Conservation (phyloP, 1,140 invertebrate species). For the Berghia stephanieae region DNA sequence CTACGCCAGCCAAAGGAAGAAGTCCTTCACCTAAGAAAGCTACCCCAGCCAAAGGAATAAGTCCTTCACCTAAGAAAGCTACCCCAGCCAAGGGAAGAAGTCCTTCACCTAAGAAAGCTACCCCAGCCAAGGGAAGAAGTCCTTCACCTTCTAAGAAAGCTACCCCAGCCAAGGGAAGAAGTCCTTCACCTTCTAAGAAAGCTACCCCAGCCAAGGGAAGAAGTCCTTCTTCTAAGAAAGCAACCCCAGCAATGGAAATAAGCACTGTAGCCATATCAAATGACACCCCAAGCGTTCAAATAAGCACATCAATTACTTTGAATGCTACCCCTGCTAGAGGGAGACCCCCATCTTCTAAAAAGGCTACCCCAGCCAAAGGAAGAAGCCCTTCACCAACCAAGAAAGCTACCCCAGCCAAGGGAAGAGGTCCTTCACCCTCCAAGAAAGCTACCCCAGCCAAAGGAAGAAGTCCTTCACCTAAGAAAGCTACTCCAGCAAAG, state of each 20-base stretch:
- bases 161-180: conserved; percentile 8
- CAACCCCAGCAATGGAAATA: neutral
- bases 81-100: neutral
- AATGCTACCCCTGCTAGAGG: neutral
- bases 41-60: conserved; percentile 31
- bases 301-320: too few species aligned
- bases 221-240: neutral
- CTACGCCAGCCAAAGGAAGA: neutral
- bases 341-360: conserved; percentile 17
- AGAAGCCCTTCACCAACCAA: neutral
- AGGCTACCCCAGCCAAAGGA: neutral
- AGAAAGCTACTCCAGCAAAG: neutral
- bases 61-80: neutral
- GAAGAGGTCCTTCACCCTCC: conserved; percentile 9
- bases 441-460: conserved; percentile 14
- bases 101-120: conserved; percentile 11
- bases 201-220: neutral
- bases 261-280: too few species aligned
- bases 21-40: neutral
- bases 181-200: neutral
- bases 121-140: conserved; percentile 22
- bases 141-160: conserved; percentile 6
- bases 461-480: neutral
- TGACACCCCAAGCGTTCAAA: too few species aligned
- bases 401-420: neutral